Conservation (phyloP, 2,797 vertebrate species). For the Babyrousa celebensis region DNA sequence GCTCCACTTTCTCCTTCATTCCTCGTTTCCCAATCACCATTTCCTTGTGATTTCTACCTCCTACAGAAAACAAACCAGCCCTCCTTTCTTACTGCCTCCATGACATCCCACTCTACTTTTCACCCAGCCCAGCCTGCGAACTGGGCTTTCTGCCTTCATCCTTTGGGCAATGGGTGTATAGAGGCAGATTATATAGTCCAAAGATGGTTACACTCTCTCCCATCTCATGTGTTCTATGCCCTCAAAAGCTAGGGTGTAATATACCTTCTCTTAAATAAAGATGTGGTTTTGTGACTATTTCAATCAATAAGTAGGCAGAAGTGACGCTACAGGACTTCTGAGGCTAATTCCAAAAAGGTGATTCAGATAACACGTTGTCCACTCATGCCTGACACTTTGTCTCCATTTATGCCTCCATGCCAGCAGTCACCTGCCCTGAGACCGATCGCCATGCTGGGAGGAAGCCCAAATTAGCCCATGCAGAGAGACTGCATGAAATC, state of each 20-base stretch:
- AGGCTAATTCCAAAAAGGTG: background rate
- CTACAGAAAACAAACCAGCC: background rate
- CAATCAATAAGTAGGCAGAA: background rate
- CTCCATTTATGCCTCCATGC: background rate
- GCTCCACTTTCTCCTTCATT: background rate
- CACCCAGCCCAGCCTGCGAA: background rate
- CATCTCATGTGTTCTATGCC: background rate
- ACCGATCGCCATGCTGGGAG: background rate
- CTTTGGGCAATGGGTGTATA: background rate
- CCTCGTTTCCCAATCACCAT: background rate
- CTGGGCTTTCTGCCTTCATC: background rate
- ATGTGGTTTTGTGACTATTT: background rate
- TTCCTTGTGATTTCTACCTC: conserved; percentile 3
- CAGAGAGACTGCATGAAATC: background rate
- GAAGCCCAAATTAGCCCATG: background rate
- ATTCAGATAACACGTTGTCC: background rate
- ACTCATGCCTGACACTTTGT: background rate
- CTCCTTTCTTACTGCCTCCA: background rate
- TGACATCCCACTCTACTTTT: background rate
- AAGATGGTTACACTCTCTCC: background rate
- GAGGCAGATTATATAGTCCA: background rate
- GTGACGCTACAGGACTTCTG: background rate
- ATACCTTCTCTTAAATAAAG: background rate
- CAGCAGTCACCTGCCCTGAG: background rate
- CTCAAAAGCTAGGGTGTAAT: background rate